Percentiles rank a stretch among this genome's conserved stretches.
Evolutionary conservation across 2,888 invertebrate genomes (phyloP).

Genomic region (Noctua janthina): DNA sequence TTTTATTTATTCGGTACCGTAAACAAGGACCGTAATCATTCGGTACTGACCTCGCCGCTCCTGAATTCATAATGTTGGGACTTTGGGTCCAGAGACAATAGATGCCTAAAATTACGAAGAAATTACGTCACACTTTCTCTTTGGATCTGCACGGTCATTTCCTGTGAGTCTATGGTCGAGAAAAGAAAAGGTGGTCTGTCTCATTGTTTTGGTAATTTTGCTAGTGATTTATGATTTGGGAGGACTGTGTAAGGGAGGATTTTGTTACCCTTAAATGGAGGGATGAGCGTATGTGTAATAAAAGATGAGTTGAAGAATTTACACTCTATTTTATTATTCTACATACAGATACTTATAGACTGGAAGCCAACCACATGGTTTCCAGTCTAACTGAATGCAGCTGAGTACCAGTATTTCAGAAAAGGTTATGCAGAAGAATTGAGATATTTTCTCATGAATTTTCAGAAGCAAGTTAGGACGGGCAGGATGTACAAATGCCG

Average conservation of each 20-base stretch:
- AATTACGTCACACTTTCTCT: slow-evolving; percentile 48
- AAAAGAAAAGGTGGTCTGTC: slow-evolving; percentile 26
- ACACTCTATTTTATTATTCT: background rate
- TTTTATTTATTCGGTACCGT: slow-evolving; percentile 48
- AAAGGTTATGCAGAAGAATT: background rate
- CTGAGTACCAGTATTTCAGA: background rate
- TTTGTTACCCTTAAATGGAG: slow-evolving; percentile 8
- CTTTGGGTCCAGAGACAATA: slow-evolving; percentile 50
- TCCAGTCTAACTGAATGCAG: background rate
- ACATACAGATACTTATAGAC: too few relatives aligned
- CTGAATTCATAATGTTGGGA: slow-evolving; percentile 62
- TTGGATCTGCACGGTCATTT: slow-evolving; percentile 32
- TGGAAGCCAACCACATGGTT: too few relatives aligned
- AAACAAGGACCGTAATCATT: slow-evolving; percentile 59
- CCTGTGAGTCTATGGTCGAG: slow-evolving; percentile 19
- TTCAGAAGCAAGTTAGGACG: background rate
- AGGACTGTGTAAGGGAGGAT: background rate
- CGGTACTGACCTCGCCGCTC: slow-evolving; percentile 53
- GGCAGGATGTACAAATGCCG: too few relatives aligned
- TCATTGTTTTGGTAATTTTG: slow-evolving; percentile 43
- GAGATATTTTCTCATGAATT: background rate
- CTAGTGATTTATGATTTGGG: slow-evolving; percentile 39
- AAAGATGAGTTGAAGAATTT: slow-evolving; percentile 20
- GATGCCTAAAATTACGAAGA: slow-evolving; percentile 48
- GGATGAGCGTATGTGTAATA: slow-evolving; percentile 6